Conservation (phyloP, 1,140 invertebrate genomes). For the Parapsyche elsis region DNA sequence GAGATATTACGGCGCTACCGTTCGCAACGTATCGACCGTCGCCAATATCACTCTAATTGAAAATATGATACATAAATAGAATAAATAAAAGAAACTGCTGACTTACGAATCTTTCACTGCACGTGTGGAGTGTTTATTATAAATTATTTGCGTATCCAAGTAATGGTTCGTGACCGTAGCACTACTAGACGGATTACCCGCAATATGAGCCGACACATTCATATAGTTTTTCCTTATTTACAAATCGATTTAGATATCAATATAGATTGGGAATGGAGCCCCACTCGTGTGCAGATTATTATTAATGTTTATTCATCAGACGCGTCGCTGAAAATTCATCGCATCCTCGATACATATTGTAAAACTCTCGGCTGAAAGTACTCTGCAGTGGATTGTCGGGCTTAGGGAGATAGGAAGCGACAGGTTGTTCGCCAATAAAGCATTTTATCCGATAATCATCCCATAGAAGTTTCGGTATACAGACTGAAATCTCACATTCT, state of each 20-base stretch:
- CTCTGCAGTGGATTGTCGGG: background rate
- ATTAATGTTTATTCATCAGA: too few relatives aligned
- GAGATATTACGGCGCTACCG: too few relatives aligned
- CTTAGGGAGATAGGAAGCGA: conserved; percentile 32
- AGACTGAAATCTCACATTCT: background rate
- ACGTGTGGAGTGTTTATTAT: background rate
- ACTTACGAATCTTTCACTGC: too few relatives aligned
- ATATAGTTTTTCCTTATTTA: conserved; percentile 1
- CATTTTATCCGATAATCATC: conserved; percentile 40
- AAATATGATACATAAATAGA: too few relatives aligned
- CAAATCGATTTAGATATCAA: background rate
- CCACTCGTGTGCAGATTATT: too few relatives aligned
- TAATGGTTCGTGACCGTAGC: background rate
- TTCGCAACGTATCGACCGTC: too few relatives aligned
- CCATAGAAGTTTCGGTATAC: background rate
- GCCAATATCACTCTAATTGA: too few relatives aligned
- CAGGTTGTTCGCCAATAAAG: conserved; percentile 42
- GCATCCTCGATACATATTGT: too few relatives aligned
- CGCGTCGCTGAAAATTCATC: too few relatives aligned
- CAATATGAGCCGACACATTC: conserved; percentile 5
- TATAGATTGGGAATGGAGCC: too few relatives aligned
- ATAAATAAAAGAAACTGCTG: too few relatives aligned
- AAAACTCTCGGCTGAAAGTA: conserved; percentile 8
- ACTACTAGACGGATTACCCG: background rate
- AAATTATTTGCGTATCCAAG: background rate